Evolutionary conservation across 2,113 vertebrate species (phyloP).

Genomic region (Orthonyx spaldingii): DNA sequence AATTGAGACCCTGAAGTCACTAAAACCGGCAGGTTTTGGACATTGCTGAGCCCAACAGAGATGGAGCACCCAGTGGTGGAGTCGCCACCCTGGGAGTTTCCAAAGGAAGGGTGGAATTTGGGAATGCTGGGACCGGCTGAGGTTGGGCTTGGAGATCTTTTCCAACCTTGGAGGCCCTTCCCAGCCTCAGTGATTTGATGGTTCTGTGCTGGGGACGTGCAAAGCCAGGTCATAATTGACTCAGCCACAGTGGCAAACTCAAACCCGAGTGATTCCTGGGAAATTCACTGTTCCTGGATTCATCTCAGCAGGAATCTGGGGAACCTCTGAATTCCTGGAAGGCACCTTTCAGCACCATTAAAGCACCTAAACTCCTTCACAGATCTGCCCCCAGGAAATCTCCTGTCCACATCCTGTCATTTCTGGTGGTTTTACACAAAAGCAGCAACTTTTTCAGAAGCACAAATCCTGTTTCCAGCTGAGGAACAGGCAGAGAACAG

Average conservation of each 20-base stretch:
- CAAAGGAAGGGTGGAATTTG: background rate
- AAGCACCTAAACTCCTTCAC: background rate
- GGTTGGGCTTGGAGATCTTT: background rate
- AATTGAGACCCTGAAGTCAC: background rate
- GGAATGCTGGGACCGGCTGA: background rate
- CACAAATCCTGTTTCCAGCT: background rate
- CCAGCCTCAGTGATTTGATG: background rate
- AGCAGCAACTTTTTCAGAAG: background rate
- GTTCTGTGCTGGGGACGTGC: background rate
- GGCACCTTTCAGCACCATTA: background rate
- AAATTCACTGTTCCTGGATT: background rate
- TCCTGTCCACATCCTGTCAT: background rate
- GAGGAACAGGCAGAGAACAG: background rate
- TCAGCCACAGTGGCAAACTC: background rate
- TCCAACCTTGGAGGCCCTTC: too few relatives aligned
- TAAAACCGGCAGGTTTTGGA: background rate
- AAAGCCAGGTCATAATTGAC: too few relatives aligned
- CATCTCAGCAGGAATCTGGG: background rate
- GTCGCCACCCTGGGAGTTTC: background rate
- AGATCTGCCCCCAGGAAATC: background rate
- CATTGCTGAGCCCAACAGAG: background rate
- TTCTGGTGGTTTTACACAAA: background rate
- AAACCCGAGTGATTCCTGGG: background rate
- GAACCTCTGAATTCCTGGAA: background rate
- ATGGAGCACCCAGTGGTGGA: background rate